Base-by-base conservation (phyloP, 2,888 invertebrate species). In the Flexamia atlantica region DNA sequence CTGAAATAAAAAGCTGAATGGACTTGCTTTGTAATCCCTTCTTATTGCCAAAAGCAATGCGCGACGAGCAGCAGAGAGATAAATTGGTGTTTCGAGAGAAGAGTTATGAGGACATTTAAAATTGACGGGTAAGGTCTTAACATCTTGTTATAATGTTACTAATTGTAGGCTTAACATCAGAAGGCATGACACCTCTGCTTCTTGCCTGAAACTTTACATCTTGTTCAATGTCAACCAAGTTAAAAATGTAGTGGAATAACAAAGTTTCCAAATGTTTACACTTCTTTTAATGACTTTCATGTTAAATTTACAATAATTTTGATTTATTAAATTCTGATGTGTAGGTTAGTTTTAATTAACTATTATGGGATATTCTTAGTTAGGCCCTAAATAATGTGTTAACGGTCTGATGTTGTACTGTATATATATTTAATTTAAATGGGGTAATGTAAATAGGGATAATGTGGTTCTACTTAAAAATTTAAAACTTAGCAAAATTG, bases 71-170 rank as follows among this genome's bases (percentile, higher is more conserved):
- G 64, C 28, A 64, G 64, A 64, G 30, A 28, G 64, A 64, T 30
- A 64, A 64, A 64, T 64, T 25, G 28, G 28, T 20, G 30, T 64
- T 28, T 64, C 64, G 64, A 64, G 64, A 64, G 64, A 64, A 64
- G 64, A 64, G 64, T 64, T 64, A 64, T 30, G 64, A 64, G 64
- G 64, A 30, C 64, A 64, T 64, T 64, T 64, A 64, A 64, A 28
- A 64, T 64, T 64, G 64, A 30, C 64, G 64, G 64, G 64, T 20
- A n/a, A 30, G 64, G 28, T 28, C 28, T 64, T 64, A 28, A 64
- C 64, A 64, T 64, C 64, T 64, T 64, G 64, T 64, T 64, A 64
- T 64, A 64, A 64, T 14, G 64, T 64, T 64, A 64, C 64, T 64
- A 64, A 64, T 64, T 64, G 64, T 64, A 64, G 64, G 64, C 64